Base-by-base conservation (phyloP, 2,113 vertebrate species). In the Potamarius usumacintae region DNA sequence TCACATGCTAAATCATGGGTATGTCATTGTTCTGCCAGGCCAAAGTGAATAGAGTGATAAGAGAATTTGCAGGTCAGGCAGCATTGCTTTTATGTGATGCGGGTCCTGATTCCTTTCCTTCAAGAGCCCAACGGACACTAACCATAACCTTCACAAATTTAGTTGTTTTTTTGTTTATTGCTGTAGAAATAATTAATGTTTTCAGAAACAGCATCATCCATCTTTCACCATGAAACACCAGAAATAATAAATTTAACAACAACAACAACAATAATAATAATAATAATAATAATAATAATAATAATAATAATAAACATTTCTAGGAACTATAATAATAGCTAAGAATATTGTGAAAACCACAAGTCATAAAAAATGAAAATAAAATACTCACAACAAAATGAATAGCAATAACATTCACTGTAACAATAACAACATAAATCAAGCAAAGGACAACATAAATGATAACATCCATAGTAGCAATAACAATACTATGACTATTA, bases 51-150 rank as follows among this genome's bases (percentile, higher is more conserved):
- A 27, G 63, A 42, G 30, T 22, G 78, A 86, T 86, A 27, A 86
- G 77, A 80, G 14, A 18, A 82, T 80, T 57, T 58, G n/a, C 50
- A 0, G 52, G 30, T 60, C 65, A 58, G 63, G 69, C 65, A 79
- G 30, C 34, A 69, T 86, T 86, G 60, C 65, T 27, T 8, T 27
- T 8, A 8, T 77, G 18, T 88, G 11, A 88, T 82, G 55, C 74
- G 67, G 65, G 17, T 14, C 20, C 84, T 69, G 79, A 80, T 78
- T 82, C 65, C 17, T 87, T 79, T 69, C n/a, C n/a, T 53, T 57
- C 55, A 55, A n/a, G 7, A n/a, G 11, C 50, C 50, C 5, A 55
- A 27, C 17, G 52, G 3, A 30, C 11, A 15, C 67, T 34, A 30
- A 71, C 27, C n/a, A 55, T 6, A 27, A 4, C 27, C 22, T 0